Evolutionary conservation across 2,113 vertebrate species (phyloP).

Genomic region (Cacatua alba): DNA sequence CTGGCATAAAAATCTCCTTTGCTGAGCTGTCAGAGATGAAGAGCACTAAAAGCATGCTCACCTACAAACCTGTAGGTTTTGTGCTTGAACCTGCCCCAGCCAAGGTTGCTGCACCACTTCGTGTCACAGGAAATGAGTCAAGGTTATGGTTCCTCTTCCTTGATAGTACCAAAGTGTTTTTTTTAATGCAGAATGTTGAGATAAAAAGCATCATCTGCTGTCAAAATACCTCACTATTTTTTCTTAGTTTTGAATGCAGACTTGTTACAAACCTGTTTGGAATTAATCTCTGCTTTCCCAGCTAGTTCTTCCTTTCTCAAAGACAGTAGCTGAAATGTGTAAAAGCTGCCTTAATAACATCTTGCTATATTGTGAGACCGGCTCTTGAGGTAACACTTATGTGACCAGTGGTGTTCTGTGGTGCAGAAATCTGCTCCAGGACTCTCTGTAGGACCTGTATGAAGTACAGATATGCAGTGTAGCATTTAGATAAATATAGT

Average conservation of each 20-base stretch:
- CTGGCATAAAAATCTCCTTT: not conserved
- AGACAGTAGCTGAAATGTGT: not conserved
- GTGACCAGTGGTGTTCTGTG: not conserved
- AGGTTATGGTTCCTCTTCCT: slow-evolving; percentile 1
- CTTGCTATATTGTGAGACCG: not conserved
- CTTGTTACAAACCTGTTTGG: not conserved
- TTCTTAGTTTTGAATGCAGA: not conserved
- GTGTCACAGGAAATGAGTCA: not conserved
- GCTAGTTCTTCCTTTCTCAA: not conserved
- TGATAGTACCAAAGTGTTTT: not conserved
- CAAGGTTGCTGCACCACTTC: not conserved
- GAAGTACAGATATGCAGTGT: not conserved
- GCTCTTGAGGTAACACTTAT: not conserved
- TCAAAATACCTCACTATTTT: not conserved
- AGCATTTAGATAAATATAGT: not conserved
- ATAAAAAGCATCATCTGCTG: not conserved
- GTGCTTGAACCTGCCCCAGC: not conserved
- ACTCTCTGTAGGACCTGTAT: not conserved
- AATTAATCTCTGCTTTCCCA: not conserved
- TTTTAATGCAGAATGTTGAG: not conserved
- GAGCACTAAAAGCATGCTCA: not conserved
- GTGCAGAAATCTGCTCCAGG: not conserved
- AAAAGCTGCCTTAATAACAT: not conserved
- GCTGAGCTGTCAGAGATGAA: not conserved
- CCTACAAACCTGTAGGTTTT: not conserved